Evolutionary conservation across 2,888 invertebrate species (phyloP).

Genomic region (Calameuta filiformis): DNA sequence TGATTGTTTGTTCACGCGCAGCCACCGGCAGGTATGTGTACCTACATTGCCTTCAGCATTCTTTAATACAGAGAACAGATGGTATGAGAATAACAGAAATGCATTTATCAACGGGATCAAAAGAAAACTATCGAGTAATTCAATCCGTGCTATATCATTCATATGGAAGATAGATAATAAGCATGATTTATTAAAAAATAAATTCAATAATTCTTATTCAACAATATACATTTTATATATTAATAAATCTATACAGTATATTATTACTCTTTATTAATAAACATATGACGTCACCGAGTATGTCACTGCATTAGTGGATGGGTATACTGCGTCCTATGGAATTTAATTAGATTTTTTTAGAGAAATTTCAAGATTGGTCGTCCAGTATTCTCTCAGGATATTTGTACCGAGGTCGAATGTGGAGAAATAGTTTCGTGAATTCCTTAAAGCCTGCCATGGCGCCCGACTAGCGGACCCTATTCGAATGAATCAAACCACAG

Average conservation of each 20-base stretch:
- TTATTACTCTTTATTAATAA: neutral
- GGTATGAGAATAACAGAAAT: neutral
- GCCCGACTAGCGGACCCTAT: neutral
- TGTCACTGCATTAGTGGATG: neutral
- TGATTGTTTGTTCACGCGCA: neutral
- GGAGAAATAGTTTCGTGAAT: neutral
- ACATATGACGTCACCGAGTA: neutral
- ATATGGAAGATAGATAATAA: no score
- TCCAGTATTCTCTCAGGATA: neutral
- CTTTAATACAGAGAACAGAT: neutral
- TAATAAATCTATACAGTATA: neutral
- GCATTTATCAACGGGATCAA: neutral
- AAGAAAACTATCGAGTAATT: no score
- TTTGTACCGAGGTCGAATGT: neutral
- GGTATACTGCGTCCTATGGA: neutral
- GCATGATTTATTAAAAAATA: neutral
- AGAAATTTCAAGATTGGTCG: neutral
- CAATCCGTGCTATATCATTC: no score
- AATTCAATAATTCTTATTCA: neutral
- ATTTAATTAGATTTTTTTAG: neutral
- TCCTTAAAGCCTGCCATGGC: neutral
- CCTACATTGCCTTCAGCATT: neutral
- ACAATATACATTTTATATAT: neutral
- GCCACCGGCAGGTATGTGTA: neutral
- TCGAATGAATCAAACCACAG: neutral